Evolutionary conservation across 2,113 vertebrate species (phyloP).

Genomic region (Mobula birostris): DNA sequence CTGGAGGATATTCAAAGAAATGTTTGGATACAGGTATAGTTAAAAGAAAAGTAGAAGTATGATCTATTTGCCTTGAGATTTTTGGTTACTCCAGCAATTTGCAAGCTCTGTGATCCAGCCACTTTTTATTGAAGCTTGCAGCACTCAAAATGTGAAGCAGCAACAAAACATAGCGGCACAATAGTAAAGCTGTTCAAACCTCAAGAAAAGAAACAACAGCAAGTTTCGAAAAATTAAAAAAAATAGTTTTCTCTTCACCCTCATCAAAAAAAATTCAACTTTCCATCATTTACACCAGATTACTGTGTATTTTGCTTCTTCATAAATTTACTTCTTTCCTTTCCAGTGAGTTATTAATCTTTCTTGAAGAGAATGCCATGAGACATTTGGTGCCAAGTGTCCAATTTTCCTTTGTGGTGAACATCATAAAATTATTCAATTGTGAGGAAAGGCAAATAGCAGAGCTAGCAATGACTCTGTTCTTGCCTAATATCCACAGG

Average conservation of each 20-base stretch:
- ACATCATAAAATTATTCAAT: not conserved
- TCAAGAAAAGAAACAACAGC: not conserved
- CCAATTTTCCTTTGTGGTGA: not conserved
- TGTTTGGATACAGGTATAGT: constrained; percentile 4
- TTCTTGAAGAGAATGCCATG: not conserved
- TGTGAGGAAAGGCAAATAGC: not conserved
- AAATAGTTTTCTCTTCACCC: not conserved
- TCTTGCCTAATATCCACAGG: not conserved
- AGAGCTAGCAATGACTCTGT: not conserved
- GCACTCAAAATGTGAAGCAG: not conserved
- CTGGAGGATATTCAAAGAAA: not conserved
- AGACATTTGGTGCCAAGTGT: not conserved
- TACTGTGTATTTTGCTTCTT: not conserved
- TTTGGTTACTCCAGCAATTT: not conserved
- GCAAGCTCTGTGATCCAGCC: not conserved
- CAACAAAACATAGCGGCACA: not conserved
- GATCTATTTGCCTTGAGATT: constrained; percentile 14
- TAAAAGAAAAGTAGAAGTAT: not conserved
- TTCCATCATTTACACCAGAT: not conserved
- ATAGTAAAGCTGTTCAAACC: not conserved
- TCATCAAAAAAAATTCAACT: not conserved
- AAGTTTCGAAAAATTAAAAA: not conserved
- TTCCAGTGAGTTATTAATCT: not conserved
- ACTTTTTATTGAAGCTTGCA: constrained; percentile 4
- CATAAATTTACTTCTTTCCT: not conserved